phyloP scores from a whole-genome alignment of 2,888 invertebrate genomes.

The Lepas anatifera region DNA sequence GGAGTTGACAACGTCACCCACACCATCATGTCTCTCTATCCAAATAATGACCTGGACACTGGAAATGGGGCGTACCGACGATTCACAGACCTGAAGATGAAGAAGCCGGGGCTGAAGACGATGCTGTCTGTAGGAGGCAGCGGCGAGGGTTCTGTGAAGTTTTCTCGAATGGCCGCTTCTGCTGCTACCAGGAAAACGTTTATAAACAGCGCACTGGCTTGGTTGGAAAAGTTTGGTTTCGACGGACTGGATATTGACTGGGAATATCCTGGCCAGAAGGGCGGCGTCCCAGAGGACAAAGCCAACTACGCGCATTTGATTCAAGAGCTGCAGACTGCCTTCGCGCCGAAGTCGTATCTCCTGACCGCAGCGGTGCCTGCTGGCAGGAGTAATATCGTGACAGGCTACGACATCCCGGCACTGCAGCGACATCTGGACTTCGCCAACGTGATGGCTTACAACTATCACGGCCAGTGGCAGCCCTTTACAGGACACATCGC shows the following conservation, averaged over 20 bases:
- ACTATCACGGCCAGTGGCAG: slow-evolving; percentile 75
- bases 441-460: no score
- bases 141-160: slow-evolving; percentile 47
- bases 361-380: slow-evolving; percentile 50
- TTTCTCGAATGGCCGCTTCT: slow-evolving; percentile 34
- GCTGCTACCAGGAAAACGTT: slow-evolving; percentile 26
- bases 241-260: slow-evolving; percentile 32
- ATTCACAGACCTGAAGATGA: slow-evolving; percentile 31
- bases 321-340: slow-evolving; percentile 43
- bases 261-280: slow-evolving; percentile 31
- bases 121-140: slow-evolving; percentile 33
- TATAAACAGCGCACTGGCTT: slow-evolving; percentile 27
- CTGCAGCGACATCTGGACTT: neutral
- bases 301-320: slow-evolving; percentile 43
- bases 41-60: neutral
- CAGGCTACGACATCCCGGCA: slow-evolving; percentile 46
- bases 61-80: slow-evolving; percentile 30
- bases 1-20: slow-evolving; percentile 45
- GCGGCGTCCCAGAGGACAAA: slow-evolving; percentile 27
- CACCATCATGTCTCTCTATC: slow-evolving; percentile 27
- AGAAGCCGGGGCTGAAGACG: slow-evolving; percentile 31
- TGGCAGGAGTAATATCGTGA: slow-evolving; percentile 34
- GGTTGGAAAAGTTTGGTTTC: slow-evolving; percentile 29
- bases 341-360: slow-evolving; percentile 41
- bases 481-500: slow-evolving; percentile 60